phyloP scores from a whole-genome alignment of 2,888 invertebrate genomes.

The Campoletis raptor region DNA sequence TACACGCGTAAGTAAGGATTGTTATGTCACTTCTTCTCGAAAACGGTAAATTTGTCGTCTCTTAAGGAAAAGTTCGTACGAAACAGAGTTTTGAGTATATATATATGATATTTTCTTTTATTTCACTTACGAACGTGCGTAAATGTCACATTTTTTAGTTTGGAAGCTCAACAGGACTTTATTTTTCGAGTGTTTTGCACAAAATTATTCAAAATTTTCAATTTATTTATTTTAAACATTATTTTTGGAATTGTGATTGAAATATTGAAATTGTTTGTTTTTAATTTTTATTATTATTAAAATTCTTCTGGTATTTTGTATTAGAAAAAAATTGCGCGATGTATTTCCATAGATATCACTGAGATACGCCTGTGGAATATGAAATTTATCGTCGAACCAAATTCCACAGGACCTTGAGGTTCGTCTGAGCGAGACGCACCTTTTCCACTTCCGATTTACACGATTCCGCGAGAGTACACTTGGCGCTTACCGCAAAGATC shows the following conservation, averaged over 20 bases:
- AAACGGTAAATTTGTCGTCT: constrained; percentile 52
- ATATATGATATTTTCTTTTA: constrained; percentile 22
- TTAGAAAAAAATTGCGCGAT: constrained; percentile 4
- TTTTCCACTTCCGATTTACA: constrained; percentile 62
- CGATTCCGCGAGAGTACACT: constrained; percentile 27
- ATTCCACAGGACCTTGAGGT: constrained; percentile 57
- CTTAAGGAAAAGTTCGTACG: neutral
- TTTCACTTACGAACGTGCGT: neutral
- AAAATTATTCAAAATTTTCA: neutral
- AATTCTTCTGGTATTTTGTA: neutral
- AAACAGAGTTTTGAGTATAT: neutral
- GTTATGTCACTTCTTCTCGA: constrained; percentile 62
- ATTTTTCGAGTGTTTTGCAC: neutral
- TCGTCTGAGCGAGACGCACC: constrained; percentile 66
- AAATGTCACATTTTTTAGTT: neutral
- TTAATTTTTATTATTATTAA: no score
- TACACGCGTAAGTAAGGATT: constrained; percentile 22
- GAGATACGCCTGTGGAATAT: neutral
- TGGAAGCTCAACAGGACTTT: neutral
- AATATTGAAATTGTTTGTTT: no score
- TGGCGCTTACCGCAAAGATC: constrained; percentile 13
- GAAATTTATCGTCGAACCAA: constrained; percentile 30
- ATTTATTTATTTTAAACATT: neutral
- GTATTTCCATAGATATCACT: constrained; percentile 36
- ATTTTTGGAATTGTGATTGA: no score